These are phyloP conservation scores for Drosophila pegasa DNA, from an alignment of 2,888 invertebrate species.

Conservation along the genomic window DNA sequence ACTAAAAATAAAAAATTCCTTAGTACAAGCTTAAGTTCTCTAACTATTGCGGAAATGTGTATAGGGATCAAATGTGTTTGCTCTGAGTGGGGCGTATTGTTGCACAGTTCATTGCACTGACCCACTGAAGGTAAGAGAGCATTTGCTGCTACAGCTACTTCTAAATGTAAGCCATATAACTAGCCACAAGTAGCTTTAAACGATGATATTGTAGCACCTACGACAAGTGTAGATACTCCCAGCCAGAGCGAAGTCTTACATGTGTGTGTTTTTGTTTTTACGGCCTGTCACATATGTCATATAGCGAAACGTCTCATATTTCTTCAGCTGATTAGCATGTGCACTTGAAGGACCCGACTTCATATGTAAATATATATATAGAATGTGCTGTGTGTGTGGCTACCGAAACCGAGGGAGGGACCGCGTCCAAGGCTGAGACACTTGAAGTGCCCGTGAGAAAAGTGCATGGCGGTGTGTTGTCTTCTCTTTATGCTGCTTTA, in stretches of 20 bases:
- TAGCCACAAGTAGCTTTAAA: conserved; percentile 26
- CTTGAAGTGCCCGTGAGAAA: conserved; percentile 62
- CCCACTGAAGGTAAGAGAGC: conserved; percentile 30
- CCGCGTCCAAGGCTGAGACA: conserved; percentile 33
- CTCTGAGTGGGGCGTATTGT: not conserved
- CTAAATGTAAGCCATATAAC: conserved; percentile 40
- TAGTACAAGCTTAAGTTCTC: not conserved
- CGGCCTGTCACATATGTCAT: conserved; percentile 58
- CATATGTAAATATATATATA: not conserved
- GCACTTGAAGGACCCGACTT: conserved; percentile 59
- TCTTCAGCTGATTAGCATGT: conserved; percentile 69
- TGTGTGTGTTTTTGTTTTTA: conserved; percentile 56
- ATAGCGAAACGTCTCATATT: conserved; percentile 60
- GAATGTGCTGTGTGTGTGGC: conserved; percentile 25
- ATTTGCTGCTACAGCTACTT: conserved; percentile 5
- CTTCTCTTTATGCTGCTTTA: conserved; percentile 36
- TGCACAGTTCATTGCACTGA: conserved; percentile 51
- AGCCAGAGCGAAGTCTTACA: conserved; percentile 62
- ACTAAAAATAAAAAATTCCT: not conserved
- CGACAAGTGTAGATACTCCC: conserved; percentile 7
- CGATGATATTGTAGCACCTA: conserved; percentile 32
- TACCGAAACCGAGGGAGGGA: conserved; percentile 22
- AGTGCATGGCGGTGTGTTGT: conserved; percentile 29
- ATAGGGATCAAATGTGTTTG: conserved; percentile 7
- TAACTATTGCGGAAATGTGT: conserved; percentile 8